phyloP scores from a whole-genome alignment of 2,888 invertebrate genomes.

The Agrotis segetum region DNA sequence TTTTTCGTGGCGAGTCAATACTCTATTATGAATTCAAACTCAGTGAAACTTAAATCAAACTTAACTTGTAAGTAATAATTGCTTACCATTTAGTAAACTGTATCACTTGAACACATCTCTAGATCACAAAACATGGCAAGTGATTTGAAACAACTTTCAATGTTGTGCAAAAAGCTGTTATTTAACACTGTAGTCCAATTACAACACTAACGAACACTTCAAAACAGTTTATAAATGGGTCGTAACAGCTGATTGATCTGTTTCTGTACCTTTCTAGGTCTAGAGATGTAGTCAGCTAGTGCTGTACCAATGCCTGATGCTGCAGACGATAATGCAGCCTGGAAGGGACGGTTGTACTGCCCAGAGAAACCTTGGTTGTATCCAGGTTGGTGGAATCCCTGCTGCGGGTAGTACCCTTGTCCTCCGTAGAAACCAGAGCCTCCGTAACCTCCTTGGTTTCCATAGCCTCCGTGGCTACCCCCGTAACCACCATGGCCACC shows the following conservation, averaged over 20 bases:
- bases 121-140: background rate
- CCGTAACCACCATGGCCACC: constrained; percentile 64
- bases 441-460: constrained; percentile 51
- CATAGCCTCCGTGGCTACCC: constrained; percentile 59
- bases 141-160: constrained; percentile 14
- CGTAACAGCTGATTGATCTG: constrained; percentile 82
- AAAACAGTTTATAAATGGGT: constrained; percentile 84
- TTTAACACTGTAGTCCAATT: constrained; percentile 23
- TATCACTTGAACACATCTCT: constrained; percentile 19
- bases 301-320: constrained; percentile 90
- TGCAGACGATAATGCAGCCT: constrained; percentile 81
- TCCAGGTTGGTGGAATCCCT: constrained; percentile 47
- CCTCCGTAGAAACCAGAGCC: constrained; percentile 57
- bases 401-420: constrained; percentile 56
- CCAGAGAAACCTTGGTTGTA: constrained; percentile 51
- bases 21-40: no score
- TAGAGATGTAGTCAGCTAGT: constrained; percentile 84
- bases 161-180: background rate
- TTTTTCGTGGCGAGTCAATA: no score
- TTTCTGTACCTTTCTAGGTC: constrained; percentile 81
- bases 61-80: background rate
- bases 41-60: no score
- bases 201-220: constrained; percentile 28
- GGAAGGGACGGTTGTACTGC: constrained; percentile 76
- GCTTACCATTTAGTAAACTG: constrained; percentile 10